Conservation (phyloP, 1,140 invertebrate species). For the Rhopalosiphum padi region DNA sequence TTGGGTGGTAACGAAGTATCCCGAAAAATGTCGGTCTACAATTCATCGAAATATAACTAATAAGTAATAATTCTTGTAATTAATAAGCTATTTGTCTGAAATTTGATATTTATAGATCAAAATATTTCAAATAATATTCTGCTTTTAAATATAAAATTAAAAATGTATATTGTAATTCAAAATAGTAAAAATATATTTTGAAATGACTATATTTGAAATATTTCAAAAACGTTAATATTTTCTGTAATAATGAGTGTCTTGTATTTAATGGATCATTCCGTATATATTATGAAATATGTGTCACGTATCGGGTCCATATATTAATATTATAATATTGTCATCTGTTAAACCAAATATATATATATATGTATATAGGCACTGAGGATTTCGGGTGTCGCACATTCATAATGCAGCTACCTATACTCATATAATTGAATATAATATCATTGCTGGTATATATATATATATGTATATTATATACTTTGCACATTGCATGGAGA, state of each 20-base stretch:
- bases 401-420: not conserved
- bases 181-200: not conserved
- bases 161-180: not conserved
- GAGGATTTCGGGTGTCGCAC: not conserved
- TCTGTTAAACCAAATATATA: not conserved
- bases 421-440: conserved; percentile 4
- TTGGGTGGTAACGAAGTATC: too few relatives aligned
- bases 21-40: not conserved
- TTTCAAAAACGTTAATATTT: not conserved
- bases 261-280: not conserved
- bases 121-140: not conserved
- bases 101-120: not conserved
- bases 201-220: not conserved
- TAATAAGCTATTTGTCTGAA: not conserved
- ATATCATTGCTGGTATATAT: not conserved
- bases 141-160: not conserved
- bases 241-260: not conserved
- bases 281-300: not conserved
- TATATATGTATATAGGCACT: not conserved
- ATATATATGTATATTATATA: not conserved
- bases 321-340: not conserved
- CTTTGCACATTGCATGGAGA: not conserved
- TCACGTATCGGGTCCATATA: not conserved
- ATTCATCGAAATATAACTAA: not conserved
- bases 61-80: not conserved